phyloP scores from a whole-genome alignment of 2,888 invertebrate species.

The Aphidius colemani region DNA sequence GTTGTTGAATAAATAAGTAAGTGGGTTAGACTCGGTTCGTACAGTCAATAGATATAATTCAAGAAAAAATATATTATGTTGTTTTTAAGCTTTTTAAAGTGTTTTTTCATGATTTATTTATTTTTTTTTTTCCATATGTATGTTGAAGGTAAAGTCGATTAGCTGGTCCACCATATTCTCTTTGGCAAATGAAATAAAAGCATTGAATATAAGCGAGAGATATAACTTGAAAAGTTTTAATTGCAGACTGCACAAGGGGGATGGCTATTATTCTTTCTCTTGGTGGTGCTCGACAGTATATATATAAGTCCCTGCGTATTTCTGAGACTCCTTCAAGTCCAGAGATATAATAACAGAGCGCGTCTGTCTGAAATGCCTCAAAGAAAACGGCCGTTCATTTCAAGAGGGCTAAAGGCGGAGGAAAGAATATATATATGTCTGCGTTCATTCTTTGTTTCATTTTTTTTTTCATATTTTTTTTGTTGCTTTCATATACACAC shows the following conservation, averaged over 20 bases:
- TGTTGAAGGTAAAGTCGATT: conserved; percentile 37
- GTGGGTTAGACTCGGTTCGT: too few species aligned
- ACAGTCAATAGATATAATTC: too few species aligned
- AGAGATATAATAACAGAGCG: conserved; percentile 57
- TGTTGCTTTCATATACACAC: conserved; percentile 10
- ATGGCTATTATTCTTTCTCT: conserved; percentile 57
- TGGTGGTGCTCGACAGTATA: conserved; percentile 31
- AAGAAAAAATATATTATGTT: too few species aligned
- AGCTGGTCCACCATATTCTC: conserved; percentile 27
- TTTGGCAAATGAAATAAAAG: background rate
- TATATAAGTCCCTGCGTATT: conserved; percentile 32
- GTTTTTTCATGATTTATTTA: too few species aligned
- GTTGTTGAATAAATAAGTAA: too few species aligned
- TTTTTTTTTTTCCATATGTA: too few species aligned
- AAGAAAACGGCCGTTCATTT: conserved; percentile 50
- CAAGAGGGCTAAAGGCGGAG: background rate
- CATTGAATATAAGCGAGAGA: conserved; percentile 1
- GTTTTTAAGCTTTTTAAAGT: too few species aligned
- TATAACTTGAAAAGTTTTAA: conserved; percentile 36
- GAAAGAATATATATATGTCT: conserved; percentile 33
- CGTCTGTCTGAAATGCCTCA: conserved; percentile 45
- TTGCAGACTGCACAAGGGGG: conserved; percentile 45
- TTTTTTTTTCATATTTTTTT: conserved; percentile 1
- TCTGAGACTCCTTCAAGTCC: conserved; percentile 37
- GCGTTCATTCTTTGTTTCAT: conserved; percentile 37